phyloP scores from a whole-genome alignment of 53 echinoderm and acorn worm species.

The Paracentrotus lividus region DNA sequence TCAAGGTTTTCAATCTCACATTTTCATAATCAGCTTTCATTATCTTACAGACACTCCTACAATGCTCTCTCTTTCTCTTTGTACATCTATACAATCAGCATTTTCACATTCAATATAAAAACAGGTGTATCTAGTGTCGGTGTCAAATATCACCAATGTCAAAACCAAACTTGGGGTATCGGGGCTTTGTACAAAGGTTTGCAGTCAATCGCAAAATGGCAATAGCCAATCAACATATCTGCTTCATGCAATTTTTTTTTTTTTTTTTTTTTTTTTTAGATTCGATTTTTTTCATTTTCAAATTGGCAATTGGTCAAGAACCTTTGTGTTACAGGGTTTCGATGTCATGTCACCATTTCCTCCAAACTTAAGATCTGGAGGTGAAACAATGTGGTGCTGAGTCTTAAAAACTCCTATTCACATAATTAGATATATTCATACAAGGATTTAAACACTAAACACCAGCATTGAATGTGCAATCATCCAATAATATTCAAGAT shows the following conservation, averaged over 20 bases:
- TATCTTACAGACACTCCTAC: not conserved
- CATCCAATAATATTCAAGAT: not conserved
- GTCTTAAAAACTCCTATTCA: not conserved
- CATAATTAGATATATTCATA: not conserved
- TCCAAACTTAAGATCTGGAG: not conserved
- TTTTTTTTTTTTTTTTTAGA: too few relatives aligned
- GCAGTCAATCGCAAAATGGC: too few relatives aligned
- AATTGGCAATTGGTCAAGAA: too few relatives aligned
- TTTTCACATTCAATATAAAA: not conserved
- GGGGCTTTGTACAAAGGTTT: too few relatives aligned
- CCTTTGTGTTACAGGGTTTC: not conserved
- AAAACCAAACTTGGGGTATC: too few relatives aligned
- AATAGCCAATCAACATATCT: too few relatives aligned
- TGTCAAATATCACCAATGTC: too few relatives aligned
- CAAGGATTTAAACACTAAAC: not conserved
- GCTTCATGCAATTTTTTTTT: too few relatives aligned
- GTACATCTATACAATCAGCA: not conserved
- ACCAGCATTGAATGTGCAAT: not conserved
- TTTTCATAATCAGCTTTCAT: not conserved
- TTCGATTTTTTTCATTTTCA: too few relatives aligned
- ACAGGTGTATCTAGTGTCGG: not conserved
- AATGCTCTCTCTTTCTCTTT: conserved; percentile 5
- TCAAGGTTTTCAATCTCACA: conserved; percentile 19
- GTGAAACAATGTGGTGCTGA: not conserved
- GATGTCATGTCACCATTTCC: not conserved